Conservation (phyloP, 2,888 invertebrate genomes). For the Danaus chrysippus region DNA sequence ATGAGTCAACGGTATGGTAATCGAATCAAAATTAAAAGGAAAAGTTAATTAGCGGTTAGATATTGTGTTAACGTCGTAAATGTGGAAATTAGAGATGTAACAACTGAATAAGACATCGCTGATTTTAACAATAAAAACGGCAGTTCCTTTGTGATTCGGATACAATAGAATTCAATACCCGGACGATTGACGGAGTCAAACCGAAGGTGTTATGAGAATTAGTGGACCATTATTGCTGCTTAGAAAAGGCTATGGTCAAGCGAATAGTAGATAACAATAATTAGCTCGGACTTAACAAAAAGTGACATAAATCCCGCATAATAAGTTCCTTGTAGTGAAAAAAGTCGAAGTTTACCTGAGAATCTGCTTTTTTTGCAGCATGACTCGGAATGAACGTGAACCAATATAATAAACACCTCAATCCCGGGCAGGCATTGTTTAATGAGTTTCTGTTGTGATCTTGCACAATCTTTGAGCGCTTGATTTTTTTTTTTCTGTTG, state of each 20-base stretch:
- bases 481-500: constrained; percentile 51
- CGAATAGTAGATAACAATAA: constrained; percentile 77
- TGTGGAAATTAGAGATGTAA: constrained; percentile 41
- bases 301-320: constrained; percentile 79
- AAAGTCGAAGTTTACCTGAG: constrained; percentile 68
- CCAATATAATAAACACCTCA: constrained; percentile 78
- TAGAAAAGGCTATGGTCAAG: constrained; percentile 70
- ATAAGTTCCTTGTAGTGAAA: constrained; percentile 69
- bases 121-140: constrained; percentile 67
- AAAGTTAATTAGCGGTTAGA: constrained; percentile 42
- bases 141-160: constrained; percentile 65
- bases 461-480: constrained; percentile 72
- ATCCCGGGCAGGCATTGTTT: constrained; percentile 77
- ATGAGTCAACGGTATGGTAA: constrained; percentile 53
- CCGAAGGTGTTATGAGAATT: constrained; percentile 75
- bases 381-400: constrained; percentile 60
- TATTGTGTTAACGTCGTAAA: constrained; percentile 43
- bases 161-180: constrained; percentile 57
- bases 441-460: constrained; percentile 77
- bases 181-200: constrained; percentile 68
- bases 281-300: constrained; percentile 74
- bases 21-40: constrained; percentile 37
- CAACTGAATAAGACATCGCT: constrained; percentile 67
- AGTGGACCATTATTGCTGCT: constrained; percentile 73
- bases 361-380: constrained; percentile 61